Conservation (phyloP, 2,113 vertebrate species). For the Notothenia coriiceps region DNA sequence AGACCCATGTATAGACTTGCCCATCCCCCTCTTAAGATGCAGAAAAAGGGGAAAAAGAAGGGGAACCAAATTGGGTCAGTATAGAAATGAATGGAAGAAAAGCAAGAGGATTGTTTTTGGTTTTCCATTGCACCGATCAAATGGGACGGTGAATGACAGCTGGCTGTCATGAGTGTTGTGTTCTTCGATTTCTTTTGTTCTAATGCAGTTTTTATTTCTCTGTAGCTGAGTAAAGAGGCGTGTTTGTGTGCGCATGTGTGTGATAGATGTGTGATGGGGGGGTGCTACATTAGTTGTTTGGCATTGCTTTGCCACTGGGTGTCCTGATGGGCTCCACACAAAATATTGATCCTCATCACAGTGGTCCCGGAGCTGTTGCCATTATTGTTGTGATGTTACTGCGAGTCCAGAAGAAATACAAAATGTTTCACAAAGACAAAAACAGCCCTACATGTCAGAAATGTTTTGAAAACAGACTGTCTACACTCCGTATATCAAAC, state of each 20-base stretch:
- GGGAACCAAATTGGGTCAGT: constrained; percentile 69
- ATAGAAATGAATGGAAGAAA: constrained; percentile 83
- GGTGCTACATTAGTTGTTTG: constrained; percentile 17
- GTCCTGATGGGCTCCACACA: constrained; percentile 33
- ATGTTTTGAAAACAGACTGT: constrained; percentile 21
- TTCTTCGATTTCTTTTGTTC: constrained; percentile 46
- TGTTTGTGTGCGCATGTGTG: not conserved
- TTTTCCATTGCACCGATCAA: constrained; percentile 64
- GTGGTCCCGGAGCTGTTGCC: constrained; percentile 34
- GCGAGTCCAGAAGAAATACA: constrained; percentile 26
- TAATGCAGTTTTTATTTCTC: constrained; percentile 37
- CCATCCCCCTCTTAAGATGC: constrained; percentile 83
- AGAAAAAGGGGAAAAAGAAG: constrained; percentile 72
- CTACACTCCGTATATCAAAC: too few species aligned
- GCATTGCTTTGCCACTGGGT: constrained; percentile 42
- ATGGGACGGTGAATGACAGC: constrained; percentile 87
- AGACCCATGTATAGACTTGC: constrained; percentile 87
- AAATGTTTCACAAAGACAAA: constrained; percentile 23
- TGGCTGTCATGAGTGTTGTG: constrained; percentile 82
- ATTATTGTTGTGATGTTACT: constrained; percentile 25
- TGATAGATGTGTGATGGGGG: constrained; percentile 15
- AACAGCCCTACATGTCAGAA: constrained; percentile 13
- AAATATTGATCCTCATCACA: constrained; percentile 45
- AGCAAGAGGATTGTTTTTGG: constrained; percentile 68
- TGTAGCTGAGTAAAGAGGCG: constrained; percentile 6